These are phyloP conservation scores for Sus cebifrons DNA, from an alignment of 2,797 vertebrate species.

Conservation along the genomic window DNA sequence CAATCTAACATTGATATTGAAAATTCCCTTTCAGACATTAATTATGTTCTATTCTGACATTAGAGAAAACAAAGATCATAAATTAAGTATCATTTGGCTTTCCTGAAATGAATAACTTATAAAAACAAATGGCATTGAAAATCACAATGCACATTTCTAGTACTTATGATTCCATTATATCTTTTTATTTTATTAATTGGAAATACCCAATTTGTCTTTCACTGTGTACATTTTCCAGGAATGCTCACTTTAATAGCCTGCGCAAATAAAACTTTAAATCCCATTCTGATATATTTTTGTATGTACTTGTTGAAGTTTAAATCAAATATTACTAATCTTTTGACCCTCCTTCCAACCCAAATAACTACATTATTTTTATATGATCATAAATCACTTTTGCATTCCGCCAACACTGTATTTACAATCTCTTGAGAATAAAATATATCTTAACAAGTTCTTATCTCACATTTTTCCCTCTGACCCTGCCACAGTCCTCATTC, in stretches of 20 bases:
- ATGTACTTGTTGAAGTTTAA: slow-evolving; percentile 11
- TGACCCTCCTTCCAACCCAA: neutral
- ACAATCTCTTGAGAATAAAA: neutral
- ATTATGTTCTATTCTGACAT: neutral
- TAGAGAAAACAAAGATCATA: neutral
- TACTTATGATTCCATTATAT: neutral
- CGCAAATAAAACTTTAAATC: slow-evolving; percentile 18
- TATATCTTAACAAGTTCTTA: neutral
- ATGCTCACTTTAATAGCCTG: neutral
- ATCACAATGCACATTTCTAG: neutral
- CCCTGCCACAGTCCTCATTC: neutral
- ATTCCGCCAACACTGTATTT: neutral
- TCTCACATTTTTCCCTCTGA: neutral
- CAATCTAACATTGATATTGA: neutral
- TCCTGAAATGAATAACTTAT: neutral
- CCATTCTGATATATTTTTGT: neutral
- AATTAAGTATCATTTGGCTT: neutral
- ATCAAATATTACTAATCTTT: slow-evolving; percentile 14
- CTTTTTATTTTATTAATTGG: slow-evolving; percentile 1
- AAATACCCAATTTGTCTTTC: neutral
- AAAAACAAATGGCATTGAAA: neutral
- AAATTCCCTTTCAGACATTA: neutral
- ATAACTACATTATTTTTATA: slow-evolving; percentile 53
- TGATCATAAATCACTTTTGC: slow-evolving; percentile 51
- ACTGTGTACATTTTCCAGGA: neutral